Evolutionary conservation across 2,797 vertebrate species (phyloP).

Genomic region (Diplodus puntazzo): DNA sequence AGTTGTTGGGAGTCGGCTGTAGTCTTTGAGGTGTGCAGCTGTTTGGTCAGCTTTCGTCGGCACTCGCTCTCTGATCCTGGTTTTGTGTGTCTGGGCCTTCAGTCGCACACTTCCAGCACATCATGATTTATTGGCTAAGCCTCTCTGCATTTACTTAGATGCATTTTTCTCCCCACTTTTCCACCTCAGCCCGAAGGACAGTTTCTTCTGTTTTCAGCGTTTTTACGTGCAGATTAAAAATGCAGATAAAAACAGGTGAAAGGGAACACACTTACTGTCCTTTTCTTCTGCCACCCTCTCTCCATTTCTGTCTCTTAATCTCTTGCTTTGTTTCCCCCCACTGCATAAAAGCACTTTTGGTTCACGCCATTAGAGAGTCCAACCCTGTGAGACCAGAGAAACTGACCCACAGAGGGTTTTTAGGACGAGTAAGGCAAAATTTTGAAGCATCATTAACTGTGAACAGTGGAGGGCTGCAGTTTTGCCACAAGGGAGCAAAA

Average conservation of each 20-base stretch:
- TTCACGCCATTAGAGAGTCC: slow-evolving; percentile 37
- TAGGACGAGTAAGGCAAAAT: background rate
- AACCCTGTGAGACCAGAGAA: slow-evolving; percentile 13
- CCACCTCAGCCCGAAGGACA: background rate
- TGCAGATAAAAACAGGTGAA: background rate
- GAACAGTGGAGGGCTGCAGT: background rate
- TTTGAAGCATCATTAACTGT: slow-evolving; percentile 27
- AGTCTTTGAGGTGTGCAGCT: too few species aligned
- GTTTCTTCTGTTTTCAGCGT: background rate
- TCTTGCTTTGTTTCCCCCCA: slow-evolving; percentile 15
- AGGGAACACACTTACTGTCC: background rate
- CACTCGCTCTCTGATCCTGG: too few species aligned
- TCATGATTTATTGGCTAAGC: background rate
- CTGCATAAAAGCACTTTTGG: slow-evolving; percentile 28
- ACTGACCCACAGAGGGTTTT: slow-evolving; percentile 14
- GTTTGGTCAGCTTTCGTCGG: too few species aligned
- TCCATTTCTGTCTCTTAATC: slow-evolving; percentile 16
- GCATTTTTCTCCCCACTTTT: background rate
- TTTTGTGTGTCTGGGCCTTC: too few species aligned
- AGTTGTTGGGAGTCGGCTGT: too few species aligned
- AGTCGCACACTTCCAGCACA: background rate
- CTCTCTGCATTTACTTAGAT: background rate
- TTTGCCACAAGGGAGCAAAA: slow-evolving; percentile 22
- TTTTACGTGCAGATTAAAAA: background rate
- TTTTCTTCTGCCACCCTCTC: background rate